These are phyloP conservation scores for Urosaurus nigricauda DNA, from an alignment of 2,797 vertebrate genomes.

Conservation along the genomic window DNA sequence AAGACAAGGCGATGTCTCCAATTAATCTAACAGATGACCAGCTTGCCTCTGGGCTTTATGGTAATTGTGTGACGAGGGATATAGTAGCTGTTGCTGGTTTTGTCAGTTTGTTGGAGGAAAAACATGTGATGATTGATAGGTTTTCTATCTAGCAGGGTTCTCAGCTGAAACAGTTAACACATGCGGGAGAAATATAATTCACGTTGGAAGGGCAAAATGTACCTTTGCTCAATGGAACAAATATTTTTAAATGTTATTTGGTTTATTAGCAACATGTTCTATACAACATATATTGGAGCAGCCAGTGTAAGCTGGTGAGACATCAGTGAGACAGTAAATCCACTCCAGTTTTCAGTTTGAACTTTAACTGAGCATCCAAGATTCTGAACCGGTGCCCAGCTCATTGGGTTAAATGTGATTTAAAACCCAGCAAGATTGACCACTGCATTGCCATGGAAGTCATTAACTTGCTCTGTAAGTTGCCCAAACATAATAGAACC, in stretches of 20 bases:
- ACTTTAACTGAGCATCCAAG: no score
- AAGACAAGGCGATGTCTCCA: constrained; percentile 77
- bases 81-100: constrained; percentile 27
- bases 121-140: neutral
- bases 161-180: neutral
- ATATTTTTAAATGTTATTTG: constrained; percentile 14
- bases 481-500: constrained; percentile 16
- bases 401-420: no score
- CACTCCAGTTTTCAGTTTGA: no score
- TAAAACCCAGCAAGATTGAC: no score
- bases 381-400: no score
- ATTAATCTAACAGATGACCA: constrained; percentile 91
- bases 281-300: no score
- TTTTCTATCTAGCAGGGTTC: neutral
- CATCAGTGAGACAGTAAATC: no score
- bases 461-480: neutral
- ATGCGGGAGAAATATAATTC: neutral
- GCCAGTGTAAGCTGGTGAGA: no score
- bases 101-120: constrained; percentile 35
- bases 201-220: neutral
- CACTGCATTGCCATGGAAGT: no score
- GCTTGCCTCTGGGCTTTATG: constrained; percentile 90
- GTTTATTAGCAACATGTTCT: no score
- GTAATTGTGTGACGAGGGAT: constrained; percentile 75
- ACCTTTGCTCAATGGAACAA: neutral